Conservation (phyloP, 1,140 invertebrate genomes). For the Heliconius hermathena region DNA sequence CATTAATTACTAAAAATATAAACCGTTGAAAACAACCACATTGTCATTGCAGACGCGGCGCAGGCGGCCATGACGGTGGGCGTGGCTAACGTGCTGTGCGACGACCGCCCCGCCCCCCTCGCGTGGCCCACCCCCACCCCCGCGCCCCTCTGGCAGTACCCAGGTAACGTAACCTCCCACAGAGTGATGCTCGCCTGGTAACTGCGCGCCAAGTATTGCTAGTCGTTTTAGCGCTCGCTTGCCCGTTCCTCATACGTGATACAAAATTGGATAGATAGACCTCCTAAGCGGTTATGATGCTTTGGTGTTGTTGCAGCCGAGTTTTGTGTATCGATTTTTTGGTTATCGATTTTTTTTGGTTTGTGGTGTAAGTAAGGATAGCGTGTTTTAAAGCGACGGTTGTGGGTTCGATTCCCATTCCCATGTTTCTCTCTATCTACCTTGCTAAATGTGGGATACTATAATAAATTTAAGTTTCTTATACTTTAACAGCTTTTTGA, state of each 20-base stretch:
- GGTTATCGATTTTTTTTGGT: slow-evolving; percentile 14
- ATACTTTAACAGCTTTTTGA: too few relatives aligned
- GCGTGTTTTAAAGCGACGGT: too few relatives aligned
- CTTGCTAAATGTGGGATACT: too few relatives aligned
- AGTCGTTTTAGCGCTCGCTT: slow-evolving; percentile 58
- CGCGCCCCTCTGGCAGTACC: slow-evolving; percentile 89
- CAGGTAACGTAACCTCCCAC: slow-evolving; percentile 82
- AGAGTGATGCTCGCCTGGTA: slow-evolving; percentile 70
- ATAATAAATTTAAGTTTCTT: too few relatives aligned
- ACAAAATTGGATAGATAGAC: slow-evolving; percentile 32
- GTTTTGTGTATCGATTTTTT: slow-evolving; percentile 42
- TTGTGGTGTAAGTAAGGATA: too few relatives aligned
- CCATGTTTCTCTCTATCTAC: too few relatives aligned
- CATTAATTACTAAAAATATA: not conserved
- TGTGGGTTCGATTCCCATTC: too few relatives aligned
- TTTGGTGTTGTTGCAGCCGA: slow-evolving; percentile 74
- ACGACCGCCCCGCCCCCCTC: slow-evolving; percentile 73
- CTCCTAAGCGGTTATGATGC: slow-evolving; percentile 64
- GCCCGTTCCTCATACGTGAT: too few relatives aligned
- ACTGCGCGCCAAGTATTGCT: slow-evolving; percentile 78
- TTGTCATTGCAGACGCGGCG: slow-evolving; percentile 74
- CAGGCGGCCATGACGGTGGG: slow-evolving; percentile 84
- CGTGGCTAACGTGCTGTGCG: slow-evolving; percentile 80
- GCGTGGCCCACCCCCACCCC: slow-evolving; percentile 78
- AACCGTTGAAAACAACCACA: slow-evolving; percentile 40